phyloP scores from a whole-genome alignment of 2,888 invertebrate genomes.

The Drosophila colorata region DNA sequence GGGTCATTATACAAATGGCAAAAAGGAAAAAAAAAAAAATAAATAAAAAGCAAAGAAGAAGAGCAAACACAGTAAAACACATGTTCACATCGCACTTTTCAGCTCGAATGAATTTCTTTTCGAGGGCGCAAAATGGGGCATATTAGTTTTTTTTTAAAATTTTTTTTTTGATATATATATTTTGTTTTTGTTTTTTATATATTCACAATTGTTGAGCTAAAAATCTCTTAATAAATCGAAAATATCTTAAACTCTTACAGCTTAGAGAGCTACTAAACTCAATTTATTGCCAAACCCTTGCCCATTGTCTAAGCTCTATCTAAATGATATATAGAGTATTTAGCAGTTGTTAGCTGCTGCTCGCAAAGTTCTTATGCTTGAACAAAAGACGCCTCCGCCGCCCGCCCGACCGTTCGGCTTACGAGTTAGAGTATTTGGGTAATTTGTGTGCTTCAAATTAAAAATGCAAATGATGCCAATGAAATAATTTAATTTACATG shows the following conservation, averaged over 20 bases:
- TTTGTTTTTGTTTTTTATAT: not conserved
- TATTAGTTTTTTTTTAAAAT: slow-evolving; percentile 12
- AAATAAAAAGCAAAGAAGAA: slow-evolving; percentile 16
- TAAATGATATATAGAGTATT: slow-evolving; percentile 1
- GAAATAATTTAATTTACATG: slow-evolving; percentile 73
- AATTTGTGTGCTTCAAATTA: slow-evolving; percentile 75
- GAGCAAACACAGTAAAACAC: slow-evolving; percentile 57
- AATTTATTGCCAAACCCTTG: too few relatives aligned
- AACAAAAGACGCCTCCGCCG: slow-evolving; percentile 25
- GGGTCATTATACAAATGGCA: slow-evolving; percentile 24
- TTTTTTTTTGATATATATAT: too few relatives aligned
- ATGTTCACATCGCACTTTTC: slow-evolving; percentile 77
- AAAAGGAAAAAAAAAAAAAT: slow-evolving; percentile 27
- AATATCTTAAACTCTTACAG: not conserved
- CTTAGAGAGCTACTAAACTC: too few relatives aligned
- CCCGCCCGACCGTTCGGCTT: not conserved
- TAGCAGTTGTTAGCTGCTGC: not conserved
- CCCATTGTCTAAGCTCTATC: too few relatives aligned
- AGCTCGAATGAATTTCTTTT: slow-evolving; percentile 28
- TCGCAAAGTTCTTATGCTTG: slow-evolving; percentile 12
- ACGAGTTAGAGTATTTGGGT: slow-evolving; percentile 12
- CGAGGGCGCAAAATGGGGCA: not conserved
- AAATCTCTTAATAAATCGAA: too few relatives aligned
- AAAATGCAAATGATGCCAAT: slow-evolving; percentile 75
- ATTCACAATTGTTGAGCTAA: not conserved